A percentile compares a stretch with the other conserved stretches of the same genome.
phyloP scores from a whole-genome alignment of 2,113 vertebrate species.

The Ophthalmolycus amberensis region DNA sequence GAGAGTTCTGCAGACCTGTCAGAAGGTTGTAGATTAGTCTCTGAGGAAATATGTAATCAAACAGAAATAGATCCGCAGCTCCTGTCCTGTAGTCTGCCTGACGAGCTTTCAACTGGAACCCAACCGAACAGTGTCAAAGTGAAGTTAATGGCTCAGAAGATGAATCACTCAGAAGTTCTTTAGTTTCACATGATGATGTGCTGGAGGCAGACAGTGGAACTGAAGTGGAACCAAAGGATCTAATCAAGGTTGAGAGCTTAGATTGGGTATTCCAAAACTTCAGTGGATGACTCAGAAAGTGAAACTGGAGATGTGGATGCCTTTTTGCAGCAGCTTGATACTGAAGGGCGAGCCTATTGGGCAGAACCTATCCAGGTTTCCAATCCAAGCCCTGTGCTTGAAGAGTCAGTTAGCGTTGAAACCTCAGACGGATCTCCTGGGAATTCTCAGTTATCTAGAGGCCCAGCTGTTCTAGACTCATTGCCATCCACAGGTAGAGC shows the following conservation, averaged over 20 bases:
- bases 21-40: slow-evolving; percentile 9
- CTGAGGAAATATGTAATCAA: slow-evolving; percentile 23
- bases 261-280: slow-evolving; percentile 62
- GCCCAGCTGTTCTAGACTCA: not conserved
- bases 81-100: rapidly evolving
- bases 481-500: not conserved
- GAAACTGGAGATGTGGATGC: slow-evolving; percentile 54
- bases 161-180: not conserved
- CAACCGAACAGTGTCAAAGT: not conserved
- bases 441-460: not conserved
- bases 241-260: slow-evolving; percentile 32
- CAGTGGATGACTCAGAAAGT: slow-evolving; percentile 60
- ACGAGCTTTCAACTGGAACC: slow-evolving; percentile 15
- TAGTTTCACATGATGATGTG: not conserved
- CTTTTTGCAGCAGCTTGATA: slow-evolving; percentile 59
- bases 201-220: not conserved
- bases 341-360: slow-evolving; percentile 66
- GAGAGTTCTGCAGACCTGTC: not conserved
- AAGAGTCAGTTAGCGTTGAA: slow-evolving; percentile 27
- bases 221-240: not conserved
- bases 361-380: slow-evolving; percentile 66
- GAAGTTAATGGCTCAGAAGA: not conserved
- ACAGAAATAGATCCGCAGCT: slow-evolving; percentile 29
- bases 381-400: slow-evolving; percentile 2
- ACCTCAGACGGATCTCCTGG: not conserved